A percentile compares a stretch with the other conserved stretches of the same genome.
Conservation (phyloP, 2,888 invertebrate species). For the Oxycera nigricornis region DNA sequence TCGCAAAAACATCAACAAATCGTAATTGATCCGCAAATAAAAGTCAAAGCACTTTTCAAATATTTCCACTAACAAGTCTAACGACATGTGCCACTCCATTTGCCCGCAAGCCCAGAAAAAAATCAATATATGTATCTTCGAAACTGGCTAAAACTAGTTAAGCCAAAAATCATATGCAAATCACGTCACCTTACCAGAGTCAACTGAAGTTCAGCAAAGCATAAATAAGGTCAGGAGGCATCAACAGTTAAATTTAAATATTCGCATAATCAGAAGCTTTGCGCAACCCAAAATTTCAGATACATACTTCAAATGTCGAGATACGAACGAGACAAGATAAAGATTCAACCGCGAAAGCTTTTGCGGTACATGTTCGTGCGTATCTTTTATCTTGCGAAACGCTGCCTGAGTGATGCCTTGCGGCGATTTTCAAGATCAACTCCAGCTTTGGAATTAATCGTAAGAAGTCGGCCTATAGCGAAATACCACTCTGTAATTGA, state of each 20-base stretch:
- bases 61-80: too few species aligned
- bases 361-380: neutral
- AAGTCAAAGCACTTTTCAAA: too few species aligned
- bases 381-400: too few species aligned
- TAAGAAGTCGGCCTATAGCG: too few species aligned
- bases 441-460: neutral
- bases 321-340: too few species aligned
- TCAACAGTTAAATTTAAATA: neutral
- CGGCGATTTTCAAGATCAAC: neutral
- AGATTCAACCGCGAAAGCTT: too few species aligned
- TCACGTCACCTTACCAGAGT: conserved; percentile 12
- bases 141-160: neutral
- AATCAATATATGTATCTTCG: neutral
- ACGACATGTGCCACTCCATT: neutral
- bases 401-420: neutral
- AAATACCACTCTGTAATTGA: too few species aligned
- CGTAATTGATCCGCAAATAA: too few species aligned
- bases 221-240: conserved; percentile 12
- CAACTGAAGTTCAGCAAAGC: neutral
- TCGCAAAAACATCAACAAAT: too few species aligned
- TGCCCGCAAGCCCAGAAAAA: neutral
- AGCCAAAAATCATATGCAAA: conserved; percentile 9
- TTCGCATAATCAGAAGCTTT: neutral
- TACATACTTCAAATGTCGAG: neutral
- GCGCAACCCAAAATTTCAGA: neutral